Percentiles rank a stretch among this genome's conserved stretches.
These are phyloP conservation scores for Neoascia interrupta DNA, from an alignment of 2,888 invertebrate species.

Conservation along the genomic window DNA sequence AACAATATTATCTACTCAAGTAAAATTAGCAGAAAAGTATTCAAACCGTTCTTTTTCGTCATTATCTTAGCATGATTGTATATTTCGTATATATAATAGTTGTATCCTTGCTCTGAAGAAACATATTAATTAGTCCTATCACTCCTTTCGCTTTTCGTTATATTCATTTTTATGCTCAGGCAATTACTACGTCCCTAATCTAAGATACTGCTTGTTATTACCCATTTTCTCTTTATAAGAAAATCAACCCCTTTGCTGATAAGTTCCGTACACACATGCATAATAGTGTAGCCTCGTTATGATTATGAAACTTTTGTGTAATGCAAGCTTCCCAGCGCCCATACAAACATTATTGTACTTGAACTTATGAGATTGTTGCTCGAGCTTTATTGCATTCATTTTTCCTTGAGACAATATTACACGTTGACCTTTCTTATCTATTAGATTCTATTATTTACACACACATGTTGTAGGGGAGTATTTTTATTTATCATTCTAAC, in stretches of 20 bases:
- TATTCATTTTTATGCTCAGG: not conserved
- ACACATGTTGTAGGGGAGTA: not conserved
- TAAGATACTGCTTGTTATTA: not conserved
- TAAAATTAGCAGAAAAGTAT: too few species aligned
- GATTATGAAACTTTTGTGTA: not conserved
- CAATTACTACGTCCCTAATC: not conserved
- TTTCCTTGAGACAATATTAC: not conserved
- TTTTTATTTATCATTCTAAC: conserved; percentile 20
- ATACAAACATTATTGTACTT: conserved; percentile 6
- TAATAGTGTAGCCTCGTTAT: conserved; percentile 4
- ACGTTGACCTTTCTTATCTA: conserved; percentile 29
- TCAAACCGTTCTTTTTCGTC: too few species aligned
- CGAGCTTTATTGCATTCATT: conserved; percentile 3
- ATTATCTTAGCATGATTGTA: too few species aligned
- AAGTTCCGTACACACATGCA: not conserved
- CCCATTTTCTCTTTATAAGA: not conserved
- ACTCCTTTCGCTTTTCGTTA: not conserved
- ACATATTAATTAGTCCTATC: conserved; percentile 3
- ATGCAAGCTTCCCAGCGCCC: conserved; percentile 5
- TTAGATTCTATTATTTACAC: not conserved
- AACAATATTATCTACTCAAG: too few species aligned
- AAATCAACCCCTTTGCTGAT: conserved; percentile 2
- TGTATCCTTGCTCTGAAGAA: too few species aligned
- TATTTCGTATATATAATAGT: not conserved
- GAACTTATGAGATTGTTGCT: conserved; percentile 6